These are phyloP conservation scores for Anhinga anhinga DNA, from an alignment of 2,113 vertebrate genomes.

Conservation along the genomic window DNA sequence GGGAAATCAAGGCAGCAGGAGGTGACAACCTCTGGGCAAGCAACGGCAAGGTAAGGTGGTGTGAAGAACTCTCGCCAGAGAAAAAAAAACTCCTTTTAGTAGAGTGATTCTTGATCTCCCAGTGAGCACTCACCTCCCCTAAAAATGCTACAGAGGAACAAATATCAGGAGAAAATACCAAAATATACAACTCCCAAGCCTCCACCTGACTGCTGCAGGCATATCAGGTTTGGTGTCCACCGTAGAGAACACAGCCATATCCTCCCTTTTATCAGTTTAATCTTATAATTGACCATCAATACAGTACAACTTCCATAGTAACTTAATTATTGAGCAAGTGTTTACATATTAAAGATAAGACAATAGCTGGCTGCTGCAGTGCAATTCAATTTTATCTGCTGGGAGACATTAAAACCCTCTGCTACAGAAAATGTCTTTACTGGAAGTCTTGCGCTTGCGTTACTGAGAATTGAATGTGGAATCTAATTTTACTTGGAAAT, in stretches of 20 bases:
- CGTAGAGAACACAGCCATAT: not conserved
- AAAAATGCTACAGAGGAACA: fast-evolving
- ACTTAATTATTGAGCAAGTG: conserved; percentile 17
- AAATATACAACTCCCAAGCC: not conserved
- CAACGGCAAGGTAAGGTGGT: not conserved
- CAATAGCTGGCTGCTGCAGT: not conserved
- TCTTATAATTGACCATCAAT: not conserved
- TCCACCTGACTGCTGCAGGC: not conserved
- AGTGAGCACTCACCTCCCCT: not conserved
- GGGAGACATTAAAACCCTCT: not conserved
- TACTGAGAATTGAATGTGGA: not conserved
- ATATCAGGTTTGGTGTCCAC: not conserved
- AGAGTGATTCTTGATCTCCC: not conserved
- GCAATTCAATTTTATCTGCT: not conserved
- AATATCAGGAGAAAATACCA: not conserved
- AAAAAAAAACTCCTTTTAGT: not conserved
- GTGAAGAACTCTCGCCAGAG: not conserved
- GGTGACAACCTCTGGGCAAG: not conserved
- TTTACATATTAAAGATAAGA: conserved; percentile 32
- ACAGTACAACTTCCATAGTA: not conserved
- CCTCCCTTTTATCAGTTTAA: not conserved
- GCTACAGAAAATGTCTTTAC: conserved; percentile 10
- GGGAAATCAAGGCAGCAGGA: not conserved
- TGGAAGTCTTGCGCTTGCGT: not conserved
- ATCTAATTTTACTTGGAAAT: conserved; percentile 49